These are phyloP conservation scores for Vulpes ferrilata DNA, from an alignment of 2,113 vertebrate species.

Conservation along the genomic window DNA sequence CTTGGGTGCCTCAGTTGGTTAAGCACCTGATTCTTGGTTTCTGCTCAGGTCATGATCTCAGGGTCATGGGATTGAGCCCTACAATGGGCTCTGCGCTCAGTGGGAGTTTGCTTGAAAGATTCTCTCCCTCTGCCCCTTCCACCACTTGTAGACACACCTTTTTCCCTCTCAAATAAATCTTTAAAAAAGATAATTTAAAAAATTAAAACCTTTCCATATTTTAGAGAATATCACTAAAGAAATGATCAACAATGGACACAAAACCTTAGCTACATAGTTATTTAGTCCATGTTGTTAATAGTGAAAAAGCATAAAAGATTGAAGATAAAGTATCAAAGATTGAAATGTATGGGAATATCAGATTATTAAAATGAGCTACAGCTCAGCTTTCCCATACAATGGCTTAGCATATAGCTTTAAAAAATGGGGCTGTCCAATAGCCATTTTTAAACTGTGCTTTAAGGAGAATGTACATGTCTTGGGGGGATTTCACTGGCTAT, in stretches of 20 bases:
- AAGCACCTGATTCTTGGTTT: neutral
- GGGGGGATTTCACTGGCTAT: neutral
- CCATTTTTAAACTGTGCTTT: neutral
- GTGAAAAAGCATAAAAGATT: neutral
- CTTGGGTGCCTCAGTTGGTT: neutral
- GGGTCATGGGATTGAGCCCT: neutral
- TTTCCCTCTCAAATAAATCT: neutral
- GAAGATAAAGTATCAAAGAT: neutral
- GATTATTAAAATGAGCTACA: neutral
- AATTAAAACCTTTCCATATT: neutral
- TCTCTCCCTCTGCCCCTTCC: neutral
- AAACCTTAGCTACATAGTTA: neutral
- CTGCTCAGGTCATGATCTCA: neutral
- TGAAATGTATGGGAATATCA: neutral
- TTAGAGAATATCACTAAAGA: conserved; percentile 33
- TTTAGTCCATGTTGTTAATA: neutral
- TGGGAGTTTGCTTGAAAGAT: neutral
- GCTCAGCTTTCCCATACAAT: neutral
- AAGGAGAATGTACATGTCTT: neutral
- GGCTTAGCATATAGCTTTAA: neutral
- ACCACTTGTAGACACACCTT: neutral
- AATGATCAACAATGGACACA: neutral
- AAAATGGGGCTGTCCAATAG: neutral
- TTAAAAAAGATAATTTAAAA: neutral
- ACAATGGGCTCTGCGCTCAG: neutral